Conservation (phyloP, 1,140 invertebrate species). For the Wasmannia auropunctata region DNA sequence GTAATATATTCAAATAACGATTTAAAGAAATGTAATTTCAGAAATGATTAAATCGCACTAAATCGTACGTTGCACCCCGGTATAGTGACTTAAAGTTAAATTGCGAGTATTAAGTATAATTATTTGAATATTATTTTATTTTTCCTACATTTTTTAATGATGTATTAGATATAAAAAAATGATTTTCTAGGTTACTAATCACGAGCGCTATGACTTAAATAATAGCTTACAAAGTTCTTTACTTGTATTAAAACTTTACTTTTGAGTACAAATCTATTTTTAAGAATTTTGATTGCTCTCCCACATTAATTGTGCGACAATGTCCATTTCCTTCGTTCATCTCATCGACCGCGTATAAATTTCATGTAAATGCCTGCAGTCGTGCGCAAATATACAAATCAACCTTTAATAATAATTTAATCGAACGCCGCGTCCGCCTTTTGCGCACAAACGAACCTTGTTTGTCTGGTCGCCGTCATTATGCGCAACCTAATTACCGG, state of each 20-base stretch:
- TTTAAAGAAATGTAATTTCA: too few relatives aligned
- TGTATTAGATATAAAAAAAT: not conserved
- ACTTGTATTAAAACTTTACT: not conserved
- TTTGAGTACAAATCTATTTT: conserved; percentile 11
- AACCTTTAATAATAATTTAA: conserved; percentile 71
- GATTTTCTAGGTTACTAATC: not conserved
- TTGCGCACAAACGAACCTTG: conserved; percentile 56
- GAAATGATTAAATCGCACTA: too few relatives aligned
- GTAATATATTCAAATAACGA: too few relatives aligned
- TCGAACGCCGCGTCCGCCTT: conserved; percentile 36
- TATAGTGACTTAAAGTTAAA: too few relatives aligned
- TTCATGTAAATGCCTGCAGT: conserved; percentile 3
- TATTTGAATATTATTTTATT: not conserved
- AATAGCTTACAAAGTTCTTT: not conserved
- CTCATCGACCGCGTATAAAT: conserved; percentile 10
- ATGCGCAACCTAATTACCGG: conserved; percentile 74
- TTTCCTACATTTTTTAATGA: not conserved
- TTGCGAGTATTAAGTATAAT: not conserved
- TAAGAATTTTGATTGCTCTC: not conserved
- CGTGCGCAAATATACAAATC: conserved; percentile 27
- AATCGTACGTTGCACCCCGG: too few relatives aligned
- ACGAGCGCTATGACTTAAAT: not conserved
- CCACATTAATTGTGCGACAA: not conserved
- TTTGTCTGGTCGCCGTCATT: conserved; percentile 68
- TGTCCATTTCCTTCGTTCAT: not conserved